These are phyloP conservation scores for Sussaba pulchella DNA, from an alignment of 2,888 invertebrate genomes.

Conservation along the genomic window DNA sequence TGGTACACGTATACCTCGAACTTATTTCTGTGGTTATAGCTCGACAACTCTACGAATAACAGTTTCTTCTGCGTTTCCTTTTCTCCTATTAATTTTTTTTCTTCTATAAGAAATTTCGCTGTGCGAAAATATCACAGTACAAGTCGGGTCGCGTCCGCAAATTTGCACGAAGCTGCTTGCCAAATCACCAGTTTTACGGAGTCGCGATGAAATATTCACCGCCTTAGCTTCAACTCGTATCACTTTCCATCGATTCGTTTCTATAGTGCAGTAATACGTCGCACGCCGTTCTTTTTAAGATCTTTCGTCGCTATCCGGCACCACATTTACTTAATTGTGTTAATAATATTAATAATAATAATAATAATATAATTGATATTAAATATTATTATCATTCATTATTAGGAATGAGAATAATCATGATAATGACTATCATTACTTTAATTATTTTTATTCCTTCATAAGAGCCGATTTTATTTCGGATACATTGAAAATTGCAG, in stretches of 20 bases:
- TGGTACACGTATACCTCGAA: slow-evolving; percentile 39
- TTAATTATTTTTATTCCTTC: too few species aligned
- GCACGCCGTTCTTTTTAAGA: slow-evolving; percentile 26
- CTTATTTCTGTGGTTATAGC: background rate
- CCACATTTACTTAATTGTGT: too few species aligned
- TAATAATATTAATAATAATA: too few species aligned
- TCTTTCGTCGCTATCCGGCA: background rate
- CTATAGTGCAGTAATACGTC: slow-evolving; percentile 46
- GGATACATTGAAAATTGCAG: too few species aligned
- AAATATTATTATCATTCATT: too few species aligned
- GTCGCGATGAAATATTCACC: slow-evolving; percentile 56
- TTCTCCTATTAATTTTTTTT: too few species aligned
- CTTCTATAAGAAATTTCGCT: too few species aligned
- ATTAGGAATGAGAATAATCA: too few species aligned
- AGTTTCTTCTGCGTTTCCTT: background rate
- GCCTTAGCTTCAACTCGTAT: slow-evolving; percentile 3
- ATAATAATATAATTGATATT: too few species aligned
- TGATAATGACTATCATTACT: too few species aligned
- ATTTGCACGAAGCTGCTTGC: slow-evolving; percentile 21
- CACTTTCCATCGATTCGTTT: slow-evolving; percentile 53
- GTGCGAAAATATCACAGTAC: background rate
- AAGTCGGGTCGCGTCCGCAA: slow-evolving; percentile 13
- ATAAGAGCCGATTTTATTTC: too few species aligned
- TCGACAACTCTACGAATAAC: slow-evolving; percentile 4
- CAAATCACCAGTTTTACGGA: slow-evolving; percentile 5